Conservation (phyloP, 1,140 invertebrate species). For the Brachionus plicatilis region DNA sequence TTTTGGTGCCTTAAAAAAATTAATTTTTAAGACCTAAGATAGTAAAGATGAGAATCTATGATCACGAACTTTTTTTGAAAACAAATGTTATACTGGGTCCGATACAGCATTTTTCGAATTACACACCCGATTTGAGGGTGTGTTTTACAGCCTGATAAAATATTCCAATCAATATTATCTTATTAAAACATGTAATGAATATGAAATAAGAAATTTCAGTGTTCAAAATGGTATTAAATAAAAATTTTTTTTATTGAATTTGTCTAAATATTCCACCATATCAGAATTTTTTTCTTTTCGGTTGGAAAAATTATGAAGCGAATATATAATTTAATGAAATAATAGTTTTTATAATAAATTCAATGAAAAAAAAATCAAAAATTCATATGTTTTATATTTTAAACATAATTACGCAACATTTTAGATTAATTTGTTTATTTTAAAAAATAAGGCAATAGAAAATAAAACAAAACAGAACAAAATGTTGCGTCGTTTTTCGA, state of each 20-base stretch:
- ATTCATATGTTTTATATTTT: background rate
- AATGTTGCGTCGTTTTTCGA: conserved; percentile 14
- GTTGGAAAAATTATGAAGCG: background rate
- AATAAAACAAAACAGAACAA: background rate
- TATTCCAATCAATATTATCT: background rate
- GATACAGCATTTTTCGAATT: background rate
- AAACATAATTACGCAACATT: background rate
- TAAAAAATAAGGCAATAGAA: background rate
- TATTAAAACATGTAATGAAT: background rate
- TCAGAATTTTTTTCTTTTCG: background rate
- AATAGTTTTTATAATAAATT: background rate
- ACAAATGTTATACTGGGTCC: too few relatives aligned
- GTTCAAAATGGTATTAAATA: background rate
- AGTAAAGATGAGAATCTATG: too few relatives aligned
- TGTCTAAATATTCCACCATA: background rate
- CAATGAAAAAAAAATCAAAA: background rate
- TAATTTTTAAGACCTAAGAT: too few relatives aligned
- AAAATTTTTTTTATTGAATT: background rate
- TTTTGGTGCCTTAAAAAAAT: too few relatives aligned
- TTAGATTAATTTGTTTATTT: background rate
- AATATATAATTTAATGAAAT: background rate
- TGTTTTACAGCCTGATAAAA: background rate
- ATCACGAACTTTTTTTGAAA: too few relatives aligned
- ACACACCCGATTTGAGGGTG: background rate
- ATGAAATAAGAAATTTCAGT: background rate